phyloP scores from a whole-genome alignment of 2,888 invertebrate species.

The Drosophila conformis region DNA sequence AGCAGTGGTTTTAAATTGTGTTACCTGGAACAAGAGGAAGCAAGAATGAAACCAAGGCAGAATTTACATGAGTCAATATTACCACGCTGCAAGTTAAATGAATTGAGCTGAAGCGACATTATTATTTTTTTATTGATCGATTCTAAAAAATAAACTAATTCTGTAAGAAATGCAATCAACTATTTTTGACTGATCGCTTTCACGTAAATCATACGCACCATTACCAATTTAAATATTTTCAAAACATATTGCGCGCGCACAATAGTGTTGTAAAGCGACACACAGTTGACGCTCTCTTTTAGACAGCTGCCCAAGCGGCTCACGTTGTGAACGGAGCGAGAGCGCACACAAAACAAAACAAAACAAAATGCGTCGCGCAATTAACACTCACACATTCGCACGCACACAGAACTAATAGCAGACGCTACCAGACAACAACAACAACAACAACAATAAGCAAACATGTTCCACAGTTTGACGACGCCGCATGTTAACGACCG shows the following conservation, averaged over 20 bases:
- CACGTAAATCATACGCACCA: slow-evolving; percentile 54
- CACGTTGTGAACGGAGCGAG: slow-evolving; percentile 27
- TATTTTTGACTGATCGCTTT: neutral
- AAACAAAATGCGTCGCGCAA: slow-evolving; percentile 50
- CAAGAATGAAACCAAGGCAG: neutral
- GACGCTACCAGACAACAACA: slow-evolving; percentile 35
- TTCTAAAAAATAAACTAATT: neutral
- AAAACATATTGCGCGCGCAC: slow-evolving; percentile 35
- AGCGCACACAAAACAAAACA: slow-evolving; percentile 21
- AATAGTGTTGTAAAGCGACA: slow-evolving; percentile 55
- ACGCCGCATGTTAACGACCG: slow-evolving; percentile 79
- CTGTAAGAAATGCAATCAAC: neutral
- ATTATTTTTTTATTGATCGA: neutral
- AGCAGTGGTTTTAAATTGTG: slow-evolving; percentile 34
- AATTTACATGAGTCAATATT: neutral
- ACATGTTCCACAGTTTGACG: slow-evolving; percentile 69
- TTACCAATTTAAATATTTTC: slow-evolving; percentile 43
- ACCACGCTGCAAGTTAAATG: slow-evolving; percentile 4
- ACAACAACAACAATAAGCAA: slow-evolving; percentile 40
- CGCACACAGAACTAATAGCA: slow-evolving; percentile 27
- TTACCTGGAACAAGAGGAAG: neutral
- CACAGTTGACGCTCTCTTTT: neutral
- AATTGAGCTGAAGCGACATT: slow-evolving; percentile 26
- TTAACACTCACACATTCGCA: slow-evolving; percentile 35
- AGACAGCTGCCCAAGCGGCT: slow-evolving; percentile 51